These are phyloP conservation scores for Drosophila acutilabella DNA, from an alignment of 2,888 invertebrate genomes.

Conservation along the genomic window DNA sequence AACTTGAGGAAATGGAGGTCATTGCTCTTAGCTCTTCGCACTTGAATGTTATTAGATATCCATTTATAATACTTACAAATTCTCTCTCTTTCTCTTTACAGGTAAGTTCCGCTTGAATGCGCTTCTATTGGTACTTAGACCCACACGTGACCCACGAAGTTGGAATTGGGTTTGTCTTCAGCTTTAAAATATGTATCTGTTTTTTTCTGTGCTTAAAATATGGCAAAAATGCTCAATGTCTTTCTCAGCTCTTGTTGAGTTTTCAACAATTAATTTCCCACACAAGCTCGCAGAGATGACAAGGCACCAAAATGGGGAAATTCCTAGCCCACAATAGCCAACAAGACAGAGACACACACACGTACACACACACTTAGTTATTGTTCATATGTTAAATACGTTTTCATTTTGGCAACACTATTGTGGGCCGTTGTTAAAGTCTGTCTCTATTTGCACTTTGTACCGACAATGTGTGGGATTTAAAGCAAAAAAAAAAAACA, in stretches of 20 bases:
- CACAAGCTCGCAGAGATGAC: conserved; percentile 58
- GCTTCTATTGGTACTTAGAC: conserved; percentile 25
- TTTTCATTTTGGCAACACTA: conserved; percentile 21
- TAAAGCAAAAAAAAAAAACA: conserved; percentile 32
- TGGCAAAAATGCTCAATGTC: conserved; percentile 34
- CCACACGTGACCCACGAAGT: conserved; percentile 8
- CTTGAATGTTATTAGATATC: conserved; percentile 1
- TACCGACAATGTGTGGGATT: conserved; percentile 36
- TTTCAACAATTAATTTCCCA: conserved; percentile 75
- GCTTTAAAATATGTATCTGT: neutral
- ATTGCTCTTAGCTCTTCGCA: conserved; percentile 45
- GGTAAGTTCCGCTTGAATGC: conserved; percentile 62
- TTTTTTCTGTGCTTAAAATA: conserved; percentile 51
- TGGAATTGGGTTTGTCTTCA: conserved; percentile 26
- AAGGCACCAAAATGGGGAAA: conserved; percentile 71
- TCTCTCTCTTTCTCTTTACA: conserved; percentile 41
- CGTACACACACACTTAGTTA: conserved; percentile 6
- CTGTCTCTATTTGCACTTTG: conserved; percentile 36
- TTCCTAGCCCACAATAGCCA: conserved; percentile 59
- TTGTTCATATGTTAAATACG: conserved; percentile 17
- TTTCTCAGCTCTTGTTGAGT: conserved; percentile 24
- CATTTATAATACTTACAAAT: conserved; percentile 25
- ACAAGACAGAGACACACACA: conserved; percentile 12
- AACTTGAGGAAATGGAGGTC: conserved; percentile 64
- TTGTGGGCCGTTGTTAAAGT: conserved; percentile 17